A percentile compares a stretch with the other conserved stretches of the same genome.
These are phyloP conservation scores for Pipistrellus nathusii DNA, from an alignment of 2,797 vertebrate genomes.

Conservation along the genomic window DNA sequence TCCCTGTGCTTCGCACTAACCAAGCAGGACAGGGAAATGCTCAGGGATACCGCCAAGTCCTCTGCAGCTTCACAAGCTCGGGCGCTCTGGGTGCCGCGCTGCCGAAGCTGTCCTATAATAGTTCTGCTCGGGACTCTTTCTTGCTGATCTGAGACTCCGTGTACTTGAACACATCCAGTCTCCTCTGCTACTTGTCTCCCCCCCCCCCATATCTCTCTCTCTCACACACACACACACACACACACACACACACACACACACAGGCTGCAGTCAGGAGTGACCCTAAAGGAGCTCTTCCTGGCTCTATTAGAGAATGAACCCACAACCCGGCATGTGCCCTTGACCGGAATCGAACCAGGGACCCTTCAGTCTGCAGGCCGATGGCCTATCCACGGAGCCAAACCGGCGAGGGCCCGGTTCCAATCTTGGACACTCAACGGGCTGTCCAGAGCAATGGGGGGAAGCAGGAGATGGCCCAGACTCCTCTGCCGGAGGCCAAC, in stretches of 20 bases:
- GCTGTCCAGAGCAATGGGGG: background rate
- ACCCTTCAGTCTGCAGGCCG: too few species aligned
- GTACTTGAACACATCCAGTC: background rate
- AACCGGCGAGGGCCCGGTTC: background rate
- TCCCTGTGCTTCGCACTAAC: background rate
- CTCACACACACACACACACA: too few species aligned
- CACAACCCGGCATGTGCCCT: too few species aligned
- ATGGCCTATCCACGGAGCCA: too few species aligned
- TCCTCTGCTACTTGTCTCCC: background rate
- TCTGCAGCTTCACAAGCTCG: background rate
- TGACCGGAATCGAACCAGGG: too few species aligned
- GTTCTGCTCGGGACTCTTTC: background rate
- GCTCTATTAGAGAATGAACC: too few species aligned
- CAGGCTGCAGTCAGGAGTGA: background rate
- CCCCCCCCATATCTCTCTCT: too few species aligned
- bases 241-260: too few species aligned
- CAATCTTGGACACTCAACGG: background rate
- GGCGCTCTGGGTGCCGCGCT: background rate
- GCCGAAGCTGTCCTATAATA: background rate
- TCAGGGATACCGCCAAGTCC: background rate
- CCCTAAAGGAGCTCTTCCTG: too few species aligned
- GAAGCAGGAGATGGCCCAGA: background rate
- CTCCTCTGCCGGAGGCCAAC: background rate
- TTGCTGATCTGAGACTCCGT: background rate
- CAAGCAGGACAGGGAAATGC: background rate